Base-by-base conservation (phyloP, 2,888 invertebrate species). In the Diadegma fenestrale region DNA sequence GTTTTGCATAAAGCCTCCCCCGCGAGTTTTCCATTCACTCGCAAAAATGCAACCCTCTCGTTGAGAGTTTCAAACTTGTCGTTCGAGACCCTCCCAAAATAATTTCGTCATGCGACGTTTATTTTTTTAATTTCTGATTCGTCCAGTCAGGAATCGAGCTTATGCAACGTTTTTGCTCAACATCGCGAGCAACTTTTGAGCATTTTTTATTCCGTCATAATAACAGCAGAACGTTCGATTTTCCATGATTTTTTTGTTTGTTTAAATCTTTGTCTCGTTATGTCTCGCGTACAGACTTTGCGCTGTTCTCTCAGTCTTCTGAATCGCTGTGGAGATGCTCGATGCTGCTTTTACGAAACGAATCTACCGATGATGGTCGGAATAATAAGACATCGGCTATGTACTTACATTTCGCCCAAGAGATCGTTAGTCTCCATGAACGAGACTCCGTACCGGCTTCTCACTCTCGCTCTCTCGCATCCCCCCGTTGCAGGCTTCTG, bases 1-100 rank as follows among this genome's bases (percentile, higher is more conserved):
- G 89, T 85, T 91, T 90, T 92, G 91, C 90, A 92, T 91, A 91
- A 87, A 78, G 82, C 85, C 82, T 79, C 37, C 64, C 83, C 85
- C 72, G 68, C 68, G 51, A 82, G 84, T 71, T 64, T 85, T 79
- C 22, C 58, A 30, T 78, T 54, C 63, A 45, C 45, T 45, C 48
- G n/a, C n/a, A 51, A 22, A 58, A 26, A 41, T 37, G 48, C 64
- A 66, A 68, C 68, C 78, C 78, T 68, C 26, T 7, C 8, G 14
- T 22, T 69, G 4, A 48, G 48, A 8, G 30, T 45, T 26, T 22
- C 26, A 26, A 2, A 14, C n/a, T n/a, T n/a, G n/a, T n/a, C n/a
- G n/a, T n/a, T n/a, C n/a, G n/a, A n/a, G n/a, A n/a, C n/a, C n/a
- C n/a, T n/a, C n/a, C n/a, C n/a, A n/a, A n/a, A n/a, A n/a, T n/a